Evolutionary conservation across 2,797 vertebrate genomes (phyloP).

Genomic region (Sebastes jordani): DNA sequence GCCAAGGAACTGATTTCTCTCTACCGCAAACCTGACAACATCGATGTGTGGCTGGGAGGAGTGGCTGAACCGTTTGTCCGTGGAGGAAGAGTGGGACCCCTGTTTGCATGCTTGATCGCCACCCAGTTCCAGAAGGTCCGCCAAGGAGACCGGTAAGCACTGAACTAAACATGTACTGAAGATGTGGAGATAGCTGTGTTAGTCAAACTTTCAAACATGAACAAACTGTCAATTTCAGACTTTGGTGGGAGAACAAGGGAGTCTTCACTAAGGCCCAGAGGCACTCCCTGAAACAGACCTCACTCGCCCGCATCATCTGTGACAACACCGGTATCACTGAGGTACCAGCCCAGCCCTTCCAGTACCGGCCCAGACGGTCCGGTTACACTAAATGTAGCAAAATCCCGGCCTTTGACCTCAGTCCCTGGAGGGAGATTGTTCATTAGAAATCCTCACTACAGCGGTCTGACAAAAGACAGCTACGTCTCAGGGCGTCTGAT

Average conservation of each 20-base stretch:
- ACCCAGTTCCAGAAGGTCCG: slow-evolving; percentile 86
- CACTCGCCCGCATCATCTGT: slow-evolving; percentile 86
- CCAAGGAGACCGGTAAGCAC: slow-evolving; percentile 85
- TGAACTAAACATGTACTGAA: not conserved
- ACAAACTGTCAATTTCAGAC: slow-evolving; percentile 73
- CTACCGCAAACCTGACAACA: slow-evolving; percentile 86
- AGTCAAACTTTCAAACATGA: not conserved
- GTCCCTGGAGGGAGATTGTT: slow-evolving; percentile 78
- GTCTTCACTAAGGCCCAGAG: slow-evolving; percentile 85
- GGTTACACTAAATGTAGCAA: no score
- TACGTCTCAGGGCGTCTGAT: no score
- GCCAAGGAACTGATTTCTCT: slow-evolving; percentile 80
- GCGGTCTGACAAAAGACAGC: no score
- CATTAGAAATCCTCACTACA: slow-evolving; percentile 13
- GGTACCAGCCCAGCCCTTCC: slow-evolving; percentile 82
- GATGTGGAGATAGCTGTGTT: not conserved
- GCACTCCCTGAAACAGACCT: slow-evolving; percentile 69
- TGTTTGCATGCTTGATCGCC: slow-evolving; percentile 84
- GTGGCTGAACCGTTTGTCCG: slow-evolving; percentile 84
- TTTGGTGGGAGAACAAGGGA: slow-evolving; percentile 88
- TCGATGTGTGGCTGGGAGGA: slow-evolving; percentile 90
- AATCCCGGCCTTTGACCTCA: slow-evolving; percentile 80
- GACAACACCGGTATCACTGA: slow-evolving; percentile 87
- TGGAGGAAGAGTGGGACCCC: slow-evolving; percentile 84
- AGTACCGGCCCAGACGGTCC: slow-evolving; percentile 7